Conservation (phyloP, 2,113 vertebrate genomes). For the Podarcis muralis region DNA sequence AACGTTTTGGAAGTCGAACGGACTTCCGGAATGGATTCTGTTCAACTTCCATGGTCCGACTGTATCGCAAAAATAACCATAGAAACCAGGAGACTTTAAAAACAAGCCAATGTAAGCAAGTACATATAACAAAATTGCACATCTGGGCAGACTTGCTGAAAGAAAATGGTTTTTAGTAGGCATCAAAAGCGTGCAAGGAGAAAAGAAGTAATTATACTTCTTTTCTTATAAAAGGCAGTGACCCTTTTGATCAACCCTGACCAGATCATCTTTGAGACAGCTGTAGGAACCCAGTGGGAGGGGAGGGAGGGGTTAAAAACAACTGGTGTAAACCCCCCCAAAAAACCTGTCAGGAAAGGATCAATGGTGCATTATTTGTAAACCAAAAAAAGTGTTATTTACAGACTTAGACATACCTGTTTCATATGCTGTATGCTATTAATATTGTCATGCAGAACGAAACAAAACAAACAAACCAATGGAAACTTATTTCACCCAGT, state of each 20-base stretch:
- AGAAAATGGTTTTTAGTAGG: too few relatives aligned
- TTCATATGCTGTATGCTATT: conserved; percentile 73
- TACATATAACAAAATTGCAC: too few relatives aligned
- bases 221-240: too few relatives aligned
- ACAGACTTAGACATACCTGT: conserved; percentile 69
- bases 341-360: conserved; percentile 60
- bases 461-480: conserved; percentile 65
- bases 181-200: too few relatives aligned
- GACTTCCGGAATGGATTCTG: too few relatives aligned
- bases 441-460: conserved; percentile 81
- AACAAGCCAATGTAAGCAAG: too few relatives aligned
- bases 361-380: conserved; percentile 61
- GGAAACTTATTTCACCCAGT: conserved; percentile 64
- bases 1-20: too few relatives aligned
- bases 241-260: not conserved
- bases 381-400: conserved; percentile 70
- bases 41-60: too few relatives aligned
- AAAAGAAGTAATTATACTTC: too few relatives aligned
- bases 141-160: too few relatives aligned
- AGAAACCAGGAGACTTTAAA: too few relatives aligned
- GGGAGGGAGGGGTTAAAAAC: not conserved
- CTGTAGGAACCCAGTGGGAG: not conserved
- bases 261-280: not conserved
- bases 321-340: conserved; percentile 34
- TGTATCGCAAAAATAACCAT: too few relatives aligned